A percentile compares a stretch with the other conserved stretches of the same genome.
These are phyloP conservation scores for Andrena bucephala DNA, from an alignment of 2,888 invertebrate genomes.

Conservation along the genomic window DNA sequence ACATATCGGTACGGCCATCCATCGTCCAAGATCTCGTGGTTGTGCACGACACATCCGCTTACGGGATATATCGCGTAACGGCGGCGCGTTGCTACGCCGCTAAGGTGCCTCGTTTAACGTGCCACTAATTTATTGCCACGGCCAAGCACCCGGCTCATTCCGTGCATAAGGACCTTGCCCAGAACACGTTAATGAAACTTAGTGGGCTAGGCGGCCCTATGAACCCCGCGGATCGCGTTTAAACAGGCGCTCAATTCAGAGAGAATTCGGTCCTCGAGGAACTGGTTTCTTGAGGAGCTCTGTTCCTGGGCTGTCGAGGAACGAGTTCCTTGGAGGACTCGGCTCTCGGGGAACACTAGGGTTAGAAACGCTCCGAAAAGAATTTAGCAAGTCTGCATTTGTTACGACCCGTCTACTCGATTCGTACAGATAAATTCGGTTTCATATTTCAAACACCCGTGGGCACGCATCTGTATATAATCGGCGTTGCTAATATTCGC, in stretches of 20 bases:
- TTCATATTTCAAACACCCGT: too few species aligned
- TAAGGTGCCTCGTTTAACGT: slow-evolving; percentile 71
- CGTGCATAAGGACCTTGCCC: slow-evolving; percentile 43
- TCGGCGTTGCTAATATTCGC: neutral
- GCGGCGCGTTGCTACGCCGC: slow-evolving; percentile 55
- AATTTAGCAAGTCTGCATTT: too few species aligned
- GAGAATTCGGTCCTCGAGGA: neutral
- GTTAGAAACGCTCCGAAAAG: too few species aligned
- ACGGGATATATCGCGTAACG: slow-evolving; percentile 77
- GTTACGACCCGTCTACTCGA: too few species aligned
- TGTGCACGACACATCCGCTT: slow-evolving; percentile 75
- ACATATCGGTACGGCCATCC: slow-evolving; percentile 69
- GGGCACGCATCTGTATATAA: too few species aligned
- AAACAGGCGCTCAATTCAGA: slow-evolving; percentile 20
- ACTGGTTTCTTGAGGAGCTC: neutral
- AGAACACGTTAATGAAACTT: slow-evolving; percentile 65
- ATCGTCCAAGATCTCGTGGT: slow-evolving; percentile 71
- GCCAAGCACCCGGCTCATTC: slow-evolving; percentile 35
- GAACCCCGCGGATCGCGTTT: slow-evolving; percentile 39
- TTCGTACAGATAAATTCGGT: too few species aligned
- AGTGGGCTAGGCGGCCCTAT: slow-evolving; percentile 35
- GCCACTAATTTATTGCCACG: slow-evolving; percentile 67
- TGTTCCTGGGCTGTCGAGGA: too few species aligned
- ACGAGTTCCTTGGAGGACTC: too few species aligned
- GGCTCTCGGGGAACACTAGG: too few species aligned